Conservation (phyloP, 2,113 vertebrate species). For the Chunga burmeisteri region DNA sequence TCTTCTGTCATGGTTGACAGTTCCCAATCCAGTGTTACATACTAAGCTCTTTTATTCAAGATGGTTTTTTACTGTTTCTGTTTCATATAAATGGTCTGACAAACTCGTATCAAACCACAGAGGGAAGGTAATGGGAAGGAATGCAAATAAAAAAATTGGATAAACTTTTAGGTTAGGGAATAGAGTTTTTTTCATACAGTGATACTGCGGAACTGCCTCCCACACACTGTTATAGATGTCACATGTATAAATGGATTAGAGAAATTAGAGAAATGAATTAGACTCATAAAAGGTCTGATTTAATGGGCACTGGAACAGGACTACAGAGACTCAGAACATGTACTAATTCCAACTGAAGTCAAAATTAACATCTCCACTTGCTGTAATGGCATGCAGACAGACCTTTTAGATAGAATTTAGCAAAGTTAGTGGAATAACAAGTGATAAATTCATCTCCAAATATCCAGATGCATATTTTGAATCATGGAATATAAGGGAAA, state of each 20-base stretch:
- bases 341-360: not conserved
- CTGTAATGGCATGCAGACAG: not conserved
- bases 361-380: constrained; percentile 24
- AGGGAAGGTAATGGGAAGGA: not conserved
- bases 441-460: not conserved
- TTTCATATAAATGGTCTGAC: constrained; percentile 5
- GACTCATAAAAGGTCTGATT: not conserved
- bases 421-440: not conserved
- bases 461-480: not conserved
- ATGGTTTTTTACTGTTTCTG: not conserved
- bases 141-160: constrained; percentile 5
- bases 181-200: not conserved
- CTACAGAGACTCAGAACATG: not conserved
- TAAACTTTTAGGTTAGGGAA: not conserved
- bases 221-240: constrained; percentile 17
- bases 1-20: not conserved
- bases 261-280: constrained; percentile 34
- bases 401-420: not conserved
- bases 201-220: not conserved
- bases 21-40: not conserved
- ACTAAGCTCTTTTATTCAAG: constrained; percentile 31
- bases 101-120: not conserved
- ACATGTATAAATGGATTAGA: constrained; percentile 34
- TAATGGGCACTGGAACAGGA: constrained; percentile 12
- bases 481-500: not conserved